These are phyloP conservation scores for Ceratina calcarata DNA, from an alignment of 1,140 invertebrate genomes.

Conservation along the genomic window DNA sequence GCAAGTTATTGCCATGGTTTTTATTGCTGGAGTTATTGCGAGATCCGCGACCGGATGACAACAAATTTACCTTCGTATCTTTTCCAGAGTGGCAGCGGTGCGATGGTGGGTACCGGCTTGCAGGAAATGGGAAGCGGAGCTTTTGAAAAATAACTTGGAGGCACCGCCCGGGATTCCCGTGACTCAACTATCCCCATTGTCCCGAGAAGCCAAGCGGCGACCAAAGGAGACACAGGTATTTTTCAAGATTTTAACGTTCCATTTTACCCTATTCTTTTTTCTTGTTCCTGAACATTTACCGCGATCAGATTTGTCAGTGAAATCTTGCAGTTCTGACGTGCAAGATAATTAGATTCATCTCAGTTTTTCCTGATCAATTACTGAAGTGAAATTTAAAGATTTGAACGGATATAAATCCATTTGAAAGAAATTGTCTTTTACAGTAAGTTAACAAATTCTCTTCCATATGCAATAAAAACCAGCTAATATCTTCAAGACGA, in stretches of 20 bases:
- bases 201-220: conserved; percentile 21
- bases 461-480: neutral
- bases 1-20: conserved; percentile 73
- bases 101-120: neutral
- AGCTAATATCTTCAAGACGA: no score
- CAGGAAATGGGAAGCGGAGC: conserved; percentile 27
- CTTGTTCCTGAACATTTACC: neutral
- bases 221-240: conserved; percentile 33
- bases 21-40: conserved; percentile 75
- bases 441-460: no score
- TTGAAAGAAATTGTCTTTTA: no score
- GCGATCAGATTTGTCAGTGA: no score
- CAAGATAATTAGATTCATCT: no score
- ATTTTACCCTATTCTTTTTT: neutral
- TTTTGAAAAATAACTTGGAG: conserved; percentile 60
- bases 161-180: conserved; percentile 38
- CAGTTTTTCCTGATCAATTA: no score
- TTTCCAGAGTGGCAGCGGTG: neutral
- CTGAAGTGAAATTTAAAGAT: no score
- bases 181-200: conserved; percentile 56
- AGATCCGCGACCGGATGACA: conserved; percentile 60
- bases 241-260: conserved; percentile 21
- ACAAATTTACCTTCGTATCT: conserved; percentile 70
- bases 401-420: no score
- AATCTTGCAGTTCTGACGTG: no score